Evolutionary conservation across 2,888 invertebrate genomes (phyloP), one percentile per base, ranked within the genome.

Genomic region (Pyrgus malvae): DNA sequence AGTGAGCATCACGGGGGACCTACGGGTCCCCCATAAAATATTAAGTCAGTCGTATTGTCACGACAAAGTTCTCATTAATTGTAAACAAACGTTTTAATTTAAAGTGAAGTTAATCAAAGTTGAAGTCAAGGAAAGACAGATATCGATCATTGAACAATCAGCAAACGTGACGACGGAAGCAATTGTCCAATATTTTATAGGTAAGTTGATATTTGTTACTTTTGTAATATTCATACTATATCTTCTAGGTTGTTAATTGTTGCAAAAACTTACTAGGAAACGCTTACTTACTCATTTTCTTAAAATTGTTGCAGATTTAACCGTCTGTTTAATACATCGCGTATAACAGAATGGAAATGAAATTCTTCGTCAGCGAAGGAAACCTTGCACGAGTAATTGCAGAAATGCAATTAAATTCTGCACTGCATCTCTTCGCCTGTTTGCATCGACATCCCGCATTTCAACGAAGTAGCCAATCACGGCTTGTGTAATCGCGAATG

Each of bases 1-100:
- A 67, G 82, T 72, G 48, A 70, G 78, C 76, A 75, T 66, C 77
- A 72, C 78, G 82, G 87, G 89, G 86, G 78, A 67, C 70, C 70
- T 65, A 57, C 56, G 58, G 64, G 64, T 61, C 69, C 80, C 83
- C 87, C 83, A 77, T 35, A 45, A 48, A 58, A 46, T 57, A 50
- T 48, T 29, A 54, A 58, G 50, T 50, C 48, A 40, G 49, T 58
- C 16, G 11, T 48, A 8, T 25, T 49, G 58, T 56, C 55, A 57
- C 33, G 42, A 58, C 33, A 31, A 25, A 62, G 14, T 37, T 17
- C 53, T 58, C 59, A 66, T 65, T 59, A 56, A 65, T 71, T 77
- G 72, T 70, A 74, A 77, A 74, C 73, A 72, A 77, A 76, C 77
- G 70, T 78, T 76, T 25, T 57, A 65, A 72, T 65, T 62, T 55